Percentiles rank a stretch among this genome's conserved stretches.
These are phyloP conservation scores for Lipophrys pholis DNA, from an alignment of 2,113 vertebrate species.

Conservation along the genomic window DNA sequence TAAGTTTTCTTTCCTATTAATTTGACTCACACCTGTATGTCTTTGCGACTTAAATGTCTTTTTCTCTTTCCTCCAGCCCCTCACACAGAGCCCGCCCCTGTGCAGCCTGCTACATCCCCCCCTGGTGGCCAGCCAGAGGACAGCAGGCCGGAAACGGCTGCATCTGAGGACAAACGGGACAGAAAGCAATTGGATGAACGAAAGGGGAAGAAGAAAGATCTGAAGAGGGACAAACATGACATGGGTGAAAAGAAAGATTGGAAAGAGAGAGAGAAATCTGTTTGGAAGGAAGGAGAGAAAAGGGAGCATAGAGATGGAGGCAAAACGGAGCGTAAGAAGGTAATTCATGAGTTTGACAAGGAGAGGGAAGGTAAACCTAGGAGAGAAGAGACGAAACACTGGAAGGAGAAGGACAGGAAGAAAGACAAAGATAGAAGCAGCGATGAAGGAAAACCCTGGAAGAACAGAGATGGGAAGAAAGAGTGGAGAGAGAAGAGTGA, in stretches of 20 bases:
- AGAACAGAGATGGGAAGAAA: conserved; percentile 52
- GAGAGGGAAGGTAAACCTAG: conserved; percentile 43
- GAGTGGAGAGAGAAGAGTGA: conserved; percentile 58
- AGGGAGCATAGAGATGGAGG: conserved; percentile 47
- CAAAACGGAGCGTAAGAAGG: conserved; percentile 53
- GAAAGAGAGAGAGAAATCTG: conserved; percentile 41
- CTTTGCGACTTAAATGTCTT: conserved; percentile 7
- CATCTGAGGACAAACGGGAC: conserved; percentile 5
- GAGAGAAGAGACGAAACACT: conserved; percentile 34
- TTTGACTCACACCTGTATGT: not conserved
- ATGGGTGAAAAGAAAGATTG: conserved; percentile 15
- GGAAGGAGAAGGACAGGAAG: conserved; percentile 53
- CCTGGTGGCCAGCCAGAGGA: conserved; percentile 61
- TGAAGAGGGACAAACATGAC: conserved; percentile 43
- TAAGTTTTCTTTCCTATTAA: not conserved
- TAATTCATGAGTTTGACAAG: conserved; percentile 40
- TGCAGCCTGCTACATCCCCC: conserved; percentile 33
- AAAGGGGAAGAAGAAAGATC: conserved; percentile 42
- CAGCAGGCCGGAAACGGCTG: conserved; percentile 18
- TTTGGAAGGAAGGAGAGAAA: conserved; percentile 42
- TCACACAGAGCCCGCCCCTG: conserved; percentile 12
- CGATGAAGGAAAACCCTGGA: conserved; percentile 65
- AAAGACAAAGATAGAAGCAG: conserved; percentile 58
- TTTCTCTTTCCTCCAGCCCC: conserved; percentile 36
- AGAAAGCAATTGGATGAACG: conserved; percentile 43